A percentile compares a stretch with the other conserved stretches of the same genome.
phyloP scores from a whole-genome alignment of 2,113 vertebrate species.

The Sitta europaea region DNA sequence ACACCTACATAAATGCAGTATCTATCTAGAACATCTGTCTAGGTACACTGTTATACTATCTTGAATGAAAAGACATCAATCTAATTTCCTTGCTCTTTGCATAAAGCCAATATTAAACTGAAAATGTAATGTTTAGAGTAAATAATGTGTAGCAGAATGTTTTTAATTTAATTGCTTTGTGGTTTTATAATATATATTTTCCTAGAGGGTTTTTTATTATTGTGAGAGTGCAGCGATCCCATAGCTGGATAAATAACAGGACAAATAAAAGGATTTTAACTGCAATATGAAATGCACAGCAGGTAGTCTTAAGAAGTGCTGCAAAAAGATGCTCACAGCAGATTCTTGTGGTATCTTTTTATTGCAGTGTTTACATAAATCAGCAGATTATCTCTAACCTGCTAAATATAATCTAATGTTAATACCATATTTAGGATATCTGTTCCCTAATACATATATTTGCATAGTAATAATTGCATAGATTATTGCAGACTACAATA shows the following conservation, averaged over 20 bases:
- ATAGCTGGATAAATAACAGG: not conserved
- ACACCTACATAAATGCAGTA: not conserved
- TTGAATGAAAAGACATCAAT: not conserved
- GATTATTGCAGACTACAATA: not conserved
- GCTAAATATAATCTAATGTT: conserved; percentile 46
- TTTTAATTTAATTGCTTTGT: not conserved
- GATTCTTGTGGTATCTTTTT: conserved; percentile 4
- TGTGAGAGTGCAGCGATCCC: not conserved
- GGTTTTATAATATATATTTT: not conserved
- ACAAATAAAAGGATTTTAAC: conserved; percentile 22
- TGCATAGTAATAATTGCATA: not conserved
- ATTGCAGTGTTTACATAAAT: conserved; percentile 13
- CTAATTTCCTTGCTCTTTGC: not conserved
- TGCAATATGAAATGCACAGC: conserved; percentile 40
- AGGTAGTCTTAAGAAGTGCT: not conserved
- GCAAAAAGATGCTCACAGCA: conserved; percentile 43
- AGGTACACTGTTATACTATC: not conserved
- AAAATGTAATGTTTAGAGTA: not conserved
- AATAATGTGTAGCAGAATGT: not conserved
- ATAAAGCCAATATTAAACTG: not conserved
- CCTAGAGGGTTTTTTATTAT: not conserved
- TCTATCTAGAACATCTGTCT: not conserved
- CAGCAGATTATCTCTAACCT: conserved; percentile 51
- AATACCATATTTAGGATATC: conserved; percentile 32
- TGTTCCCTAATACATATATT: not conserved